Evolutionary conservation across 1,140 invertebrate species (phyloP), one percentile per base, ranked within the genome.

Genomic region (Dolichoris vasculosae): DNA sequence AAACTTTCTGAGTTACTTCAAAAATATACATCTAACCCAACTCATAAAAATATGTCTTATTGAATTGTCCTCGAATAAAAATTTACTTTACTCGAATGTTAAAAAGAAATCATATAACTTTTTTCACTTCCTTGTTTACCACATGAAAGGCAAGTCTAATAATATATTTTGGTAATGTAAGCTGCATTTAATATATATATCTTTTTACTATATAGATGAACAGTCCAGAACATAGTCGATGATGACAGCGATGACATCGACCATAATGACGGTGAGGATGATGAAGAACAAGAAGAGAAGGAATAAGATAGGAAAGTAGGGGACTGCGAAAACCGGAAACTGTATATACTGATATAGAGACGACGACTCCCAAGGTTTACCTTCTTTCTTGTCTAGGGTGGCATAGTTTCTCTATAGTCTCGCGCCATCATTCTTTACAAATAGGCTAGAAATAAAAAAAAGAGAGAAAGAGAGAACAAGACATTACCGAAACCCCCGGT

Each of bases 251-350:
- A 73, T 0, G 38, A 73, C 6, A 26, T 26, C 69, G 69, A 46
- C 13, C 6, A 46, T 59, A 43, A 11, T 26, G 38, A 51, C 35
- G 59, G 77, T 43, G 51, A 38, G 20, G 48, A 59, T 46, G 78
- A 38, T 55, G 8, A 23, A 48, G 40, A 73, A 30, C 77, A 73
- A 71, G 67, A 32, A 23, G 26, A 67, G 67, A 79, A 75, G 26
- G 55, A 23, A 59, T 69, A 82, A 67, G 80, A 79, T 9, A 43
- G 38, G 40, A 43, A 40, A 59, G 15, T 26, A 83, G 82, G 86
- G 86, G 85, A 78, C 83, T 81, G 87, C 89, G 90, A 91, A 91
- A 91, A 91, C 91, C 91, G 90, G 91, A 91, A 91, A 90, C 88
- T 86, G 87, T 84, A 81, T 88, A 86, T 83, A 86, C 81, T 88